Base-by-base conservation (phyloP, 2,113 vertebrate species). In the Columba livia region DNA sequence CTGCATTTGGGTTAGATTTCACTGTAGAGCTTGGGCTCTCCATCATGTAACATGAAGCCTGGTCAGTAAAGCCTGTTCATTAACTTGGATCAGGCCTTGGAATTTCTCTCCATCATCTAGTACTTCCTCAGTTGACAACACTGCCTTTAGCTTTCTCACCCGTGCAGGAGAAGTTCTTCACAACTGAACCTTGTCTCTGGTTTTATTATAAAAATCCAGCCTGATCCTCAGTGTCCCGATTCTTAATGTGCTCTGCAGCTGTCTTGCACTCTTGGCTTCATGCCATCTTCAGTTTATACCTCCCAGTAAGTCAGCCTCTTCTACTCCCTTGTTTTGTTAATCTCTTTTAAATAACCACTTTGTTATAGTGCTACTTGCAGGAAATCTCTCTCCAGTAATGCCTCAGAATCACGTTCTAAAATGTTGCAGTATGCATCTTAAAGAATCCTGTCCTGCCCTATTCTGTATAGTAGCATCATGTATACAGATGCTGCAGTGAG, bases 81-180 rank as follows among this genome's bases (percentile, higher is more conserved):
- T 85, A 72, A 26, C 25, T 83, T 83, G 48, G 47, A 48, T 83
- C 32, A 74, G 64, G 32, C 34, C 53, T 74, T 83, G 69, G 40
- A 88, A 60, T 85, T 69, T 23, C 47, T 57, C 25, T 94, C 23
- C 16, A 36, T 44, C 85, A 86, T 8, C 69, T 90, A 67, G 24
- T 73, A 47, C 40, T 88, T 88, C 53, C 38, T 85, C 53, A 40
- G 42, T 57, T 78, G 66, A 72, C 84, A 85, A 60, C 51, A 64
- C 5, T 88, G n/a, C 81, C 65, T 91, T 85, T 26, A 71, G 38
- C n/a, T 84, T 96, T 93, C 31, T 96, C 48, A 80, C 19, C 36
- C 23, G 7, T 80, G 31, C 48, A 21, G 66, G 36, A 81, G 47
- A 86, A 80, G 15, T 70, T 93, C 60, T 88, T 95, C 34, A 62